Conservation (phyloP, 2,113 vertebrate genomes). For the Camelus dromedarius region DNA sequence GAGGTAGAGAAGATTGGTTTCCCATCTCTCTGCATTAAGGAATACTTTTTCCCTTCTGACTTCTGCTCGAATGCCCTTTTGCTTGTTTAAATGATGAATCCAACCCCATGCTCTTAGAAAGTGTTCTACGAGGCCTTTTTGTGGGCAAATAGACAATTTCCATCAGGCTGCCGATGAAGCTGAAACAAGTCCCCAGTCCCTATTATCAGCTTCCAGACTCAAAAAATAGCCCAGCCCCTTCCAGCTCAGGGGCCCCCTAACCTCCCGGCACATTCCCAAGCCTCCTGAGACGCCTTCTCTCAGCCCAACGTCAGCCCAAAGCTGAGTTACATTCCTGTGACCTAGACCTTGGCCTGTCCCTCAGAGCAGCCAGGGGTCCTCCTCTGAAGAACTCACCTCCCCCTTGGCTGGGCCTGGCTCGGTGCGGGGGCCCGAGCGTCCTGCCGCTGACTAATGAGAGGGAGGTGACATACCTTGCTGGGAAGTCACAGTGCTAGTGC, state of each 20-base stretch:
- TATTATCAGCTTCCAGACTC: not conserved
- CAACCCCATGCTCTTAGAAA: not conserved
- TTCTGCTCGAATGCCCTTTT: not conserved
- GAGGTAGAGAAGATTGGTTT: not conserved
- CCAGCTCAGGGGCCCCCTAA: not conserved
- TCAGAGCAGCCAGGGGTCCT: conserved; percentile 48
- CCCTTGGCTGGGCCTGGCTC: not conserved
- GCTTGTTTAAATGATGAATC: not conserved
- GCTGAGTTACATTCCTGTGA: conserved; percentile 37
- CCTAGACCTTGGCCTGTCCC: conserved; percentile 56
- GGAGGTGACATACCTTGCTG: conserved; percentile 89
- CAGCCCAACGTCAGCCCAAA: not conserved
- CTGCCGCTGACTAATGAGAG: conserved; percentile 87
- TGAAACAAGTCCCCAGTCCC: not conserved
- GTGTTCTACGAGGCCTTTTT: not conserved
- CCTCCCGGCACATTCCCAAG: not conserved
- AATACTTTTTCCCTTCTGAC: not conserved
- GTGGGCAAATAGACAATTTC: not conserved
- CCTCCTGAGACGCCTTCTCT: not conserved
- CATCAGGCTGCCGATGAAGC: not conserved
- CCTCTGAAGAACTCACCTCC: conserved; percentile 54
- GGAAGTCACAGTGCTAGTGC: conserved; percentile 87
- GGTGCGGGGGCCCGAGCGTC: conserved; percentile 69
- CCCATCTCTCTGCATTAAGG: not conserved
- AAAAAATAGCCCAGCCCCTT: not conserved